phyloP scores from a whole-genome alignment of 2,888 invertebrate genomes.

The Agapostemon virescens region DNA sequence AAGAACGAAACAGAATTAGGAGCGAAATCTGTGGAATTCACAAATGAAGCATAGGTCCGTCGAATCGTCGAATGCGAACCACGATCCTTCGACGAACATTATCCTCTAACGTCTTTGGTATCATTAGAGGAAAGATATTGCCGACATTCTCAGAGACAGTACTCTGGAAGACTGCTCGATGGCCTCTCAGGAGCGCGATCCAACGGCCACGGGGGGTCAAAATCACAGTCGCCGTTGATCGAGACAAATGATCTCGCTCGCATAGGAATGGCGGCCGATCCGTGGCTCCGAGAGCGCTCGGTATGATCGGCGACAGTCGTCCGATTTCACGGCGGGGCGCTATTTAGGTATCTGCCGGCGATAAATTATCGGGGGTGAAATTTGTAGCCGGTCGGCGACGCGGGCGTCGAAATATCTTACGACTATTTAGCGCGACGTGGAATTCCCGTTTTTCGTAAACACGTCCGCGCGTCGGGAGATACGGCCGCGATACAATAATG shows the following conservation, averaged over 20 bases:
- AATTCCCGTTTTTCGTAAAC: constrained; percentile 59
- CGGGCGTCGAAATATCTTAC: constrained; percentile 53
- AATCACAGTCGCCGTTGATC: constrained; percentile 30
- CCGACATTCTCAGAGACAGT: not conserved
- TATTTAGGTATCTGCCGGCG: constrained; percentile 47
- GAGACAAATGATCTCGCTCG: constrained; percentile 38
- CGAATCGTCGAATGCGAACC: not conserved
- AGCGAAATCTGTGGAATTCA: not conserved
- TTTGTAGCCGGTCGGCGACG: constrained; percentile 34
- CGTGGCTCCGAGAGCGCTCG: not conserved
- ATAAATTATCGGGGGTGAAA: constrained; percentile 47
- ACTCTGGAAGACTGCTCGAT: not conserved
- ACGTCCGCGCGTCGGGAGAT: constrained; percentile 47
- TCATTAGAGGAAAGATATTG: not conserved
- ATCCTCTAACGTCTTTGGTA: not conserved
- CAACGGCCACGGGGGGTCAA: not conserved
- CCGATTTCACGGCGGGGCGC: constrained; percentile 48
- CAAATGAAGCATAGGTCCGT: no score
- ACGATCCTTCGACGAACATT: not conserved
- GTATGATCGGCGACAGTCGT: constrained; percentile 39
- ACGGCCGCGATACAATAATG: constrained; percentile 24
- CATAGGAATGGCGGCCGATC: constrained; percentile 24
- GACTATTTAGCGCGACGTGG: constrained; percentile 56
- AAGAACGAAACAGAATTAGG: not conserved
- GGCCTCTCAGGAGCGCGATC: not conserved